Percentiles rank a stretch among this genome's conserved stretches.
phyloP scores from a whole-genome alignment of 2,113 vertebrate species.

The Paraplagusia blochii region DNA sequence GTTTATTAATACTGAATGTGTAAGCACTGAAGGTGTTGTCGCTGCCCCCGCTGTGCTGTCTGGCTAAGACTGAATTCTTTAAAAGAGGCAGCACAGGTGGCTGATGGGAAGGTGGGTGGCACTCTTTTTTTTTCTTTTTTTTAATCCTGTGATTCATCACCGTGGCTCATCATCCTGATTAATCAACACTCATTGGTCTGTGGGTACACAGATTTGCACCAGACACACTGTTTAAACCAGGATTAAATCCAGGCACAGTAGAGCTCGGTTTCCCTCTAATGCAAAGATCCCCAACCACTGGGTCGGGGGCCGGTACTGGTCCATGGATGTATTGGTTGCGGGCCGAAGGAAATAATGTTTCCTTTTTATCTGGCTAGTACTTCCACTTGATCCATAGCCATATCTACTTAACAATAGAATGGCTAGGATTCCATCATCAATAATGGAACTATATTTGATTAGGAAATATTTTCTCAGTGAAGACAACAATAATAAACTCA shows the following conservation, averaged over 20 bases:
- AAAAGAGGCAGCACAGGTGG: neutral
- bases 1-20: neutral
- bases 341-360: no score
- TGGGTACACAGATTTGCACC: neutral
- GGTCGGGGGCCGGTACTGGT: no score
- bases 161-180: neutral
- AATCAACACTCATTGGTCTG: neutral
- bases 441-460: no score
- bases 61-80: neutral
- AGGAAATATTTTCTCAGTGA: no score
- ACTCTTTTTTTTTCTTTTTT: neutral
- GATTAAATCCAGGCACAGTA: neutral
- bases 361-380: no score
- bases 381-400: no score
- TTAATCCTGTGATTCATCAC: neutral
- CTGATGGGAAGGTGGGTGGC: neutral
- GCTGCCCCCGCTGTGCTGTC: neutral
- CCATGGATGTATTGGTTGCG: no score
- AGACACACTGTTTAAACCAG: slow-evolving; percentile 8
- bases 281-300: no score
- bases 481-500: no score
- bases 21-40: neutral
- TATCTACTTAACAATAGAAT: no score
- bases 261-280: no score
- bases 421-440: no score